Conservation (phyloP, 2,888 invertebrate genomes). For the Neoascia interrupta region DNA sequence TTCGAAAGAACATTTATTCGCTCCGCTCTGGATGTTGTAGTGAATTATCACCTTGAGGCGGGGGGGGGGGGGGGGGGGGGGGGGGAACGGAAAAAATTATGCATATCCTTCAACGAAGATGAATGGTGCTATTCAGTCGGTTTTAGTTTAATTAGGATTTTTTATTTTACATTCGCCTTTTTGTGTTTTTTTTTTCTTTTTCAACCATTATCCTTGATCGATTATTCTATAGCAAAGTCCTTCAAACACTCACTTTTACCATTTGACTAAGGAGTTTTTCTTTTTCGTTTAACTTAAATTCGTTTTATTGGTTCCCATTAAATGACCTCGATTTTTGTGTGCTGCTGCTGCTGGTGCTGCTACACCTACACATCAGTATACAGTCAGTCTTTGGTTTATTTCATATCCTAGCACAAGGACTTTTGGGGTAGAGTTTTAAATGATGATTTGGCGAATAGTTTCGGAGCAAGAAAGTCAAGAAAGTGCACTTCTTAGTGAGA, state of each 20-base stretch:
- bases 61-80: too few relatives aligned
- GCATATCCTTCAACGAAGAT: slow-evolving; percentile 26
- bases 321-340: slow-evolving; percentile 37
- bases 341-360: too few relatives aligned
- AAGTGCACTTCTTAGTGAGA: slow-evolving; percentile 32
- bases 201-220: slow-evolving; percentile 55
- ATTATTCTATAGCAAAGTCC: slow-evolving; percentile 49
- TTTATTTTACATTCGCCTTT: slow-evolving; percentile 26
- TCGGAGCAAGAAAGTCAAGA: slow-evolving; percentile 20
- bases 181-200: background rate
- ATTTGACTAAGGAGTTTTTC: background rate
- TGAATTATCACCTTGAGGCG: slow-evolving; percentile 55
- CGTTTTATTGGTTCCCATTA: slow-evolving; percentile 14
- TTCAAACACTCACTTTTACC: slow-evolving; percentile 7
- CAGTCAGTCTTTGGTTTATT: background rate
- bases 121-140: slow-evolving; percentile 21
- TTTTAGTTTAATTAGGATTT: slow-evolving; percentile 62
- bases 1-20: slow-evolving; percentile 53
- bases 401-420: slow-evolving; percentile 46
- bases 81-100: slow-evolving; percentile 11
- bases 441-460: slow-evolving; percentile 67
- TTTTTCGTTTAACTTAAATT: slow-evolving; percentile 1
- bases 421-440: slow-evolving; percentile 51
- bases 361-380: slow-evolving; percentile 15
- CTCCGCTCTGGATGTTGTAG: slow-evolving; percentile 16